Evolutionary conservation across 2,888 invertebrate genomes (phyloP).

Genomic region (Pseudanteris insignis): DNA sequence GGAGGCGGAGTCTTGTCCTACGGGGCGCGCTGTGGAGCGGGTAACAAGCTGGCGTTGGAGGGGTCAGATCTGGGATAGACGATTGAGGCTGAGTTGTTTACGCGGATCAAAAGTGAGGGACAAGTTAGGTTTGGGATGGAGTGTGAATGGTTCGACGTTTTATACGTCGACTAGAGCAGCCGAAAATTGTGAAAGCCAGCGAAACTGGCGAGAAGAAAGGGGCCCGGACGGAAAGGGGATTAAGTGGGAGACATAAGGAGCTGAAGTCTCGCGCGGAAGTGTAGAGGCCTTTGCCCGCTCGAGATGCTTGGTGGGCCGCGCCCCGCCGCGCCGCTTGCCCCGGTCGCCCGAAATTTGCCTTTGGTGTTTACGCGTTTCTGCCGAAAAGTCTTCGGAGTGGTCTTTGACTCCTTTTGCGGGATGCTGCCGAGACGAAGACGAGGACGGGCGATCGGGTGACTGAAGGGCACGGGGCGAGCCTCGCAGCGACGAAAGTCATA

Average conservation of each 20-base stretch:
- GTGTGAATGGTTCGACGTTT: constrained; percentile 37
- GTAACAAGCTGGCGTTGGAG: too few species aligned
- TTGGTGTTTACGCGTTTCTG: constrained; percentile 44
- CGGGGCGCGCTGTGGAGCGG: too few species aligned
- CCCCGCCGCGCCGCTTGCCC: constrained; percentile 3
- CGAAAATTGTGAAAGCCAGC: constrained; percentile 44
- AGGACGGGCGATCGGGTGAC: too few species aligned
- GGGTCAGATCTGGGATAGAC: too few species aligned
- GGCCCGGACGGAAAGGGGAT: constrained; percentile 30
- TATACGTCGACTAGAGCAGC: constrained; percentile 51
- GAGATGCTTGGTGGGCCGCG: too few species aligned
- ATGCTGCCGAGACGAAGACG: constrained; percentile 29
- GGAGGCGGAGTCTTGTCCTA: too few species aligned
- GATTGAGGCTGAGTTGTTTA: too few species aligned
- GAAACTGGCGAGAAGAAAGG: constrained; percentile 43
- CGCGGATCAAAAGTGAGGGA: too few species aligned
- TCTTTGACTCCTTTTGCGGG: constrained; percentile 45
- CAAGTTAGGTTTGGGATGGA: too few species aligned
- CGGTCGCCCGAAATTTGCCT: constrained; percentile 29
- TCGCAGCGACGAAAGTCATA: constrained; percentile 9
- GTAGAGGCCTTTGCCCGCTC: constrained; percentile 45
- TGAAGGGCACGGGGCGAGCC: constrained; percentile 2
- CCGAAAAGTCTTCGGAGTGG: constrained; percentile 42
- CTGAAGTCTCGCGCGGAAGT: constrained; percentile 38
- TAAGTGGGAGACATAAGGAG: constrained; percentile 29